These are phyloP conservation scores for Ginglymostoma cirratum DNA, from an alignment of 2,113 vertebrate species.

Conservation along the genomic window DNA sequence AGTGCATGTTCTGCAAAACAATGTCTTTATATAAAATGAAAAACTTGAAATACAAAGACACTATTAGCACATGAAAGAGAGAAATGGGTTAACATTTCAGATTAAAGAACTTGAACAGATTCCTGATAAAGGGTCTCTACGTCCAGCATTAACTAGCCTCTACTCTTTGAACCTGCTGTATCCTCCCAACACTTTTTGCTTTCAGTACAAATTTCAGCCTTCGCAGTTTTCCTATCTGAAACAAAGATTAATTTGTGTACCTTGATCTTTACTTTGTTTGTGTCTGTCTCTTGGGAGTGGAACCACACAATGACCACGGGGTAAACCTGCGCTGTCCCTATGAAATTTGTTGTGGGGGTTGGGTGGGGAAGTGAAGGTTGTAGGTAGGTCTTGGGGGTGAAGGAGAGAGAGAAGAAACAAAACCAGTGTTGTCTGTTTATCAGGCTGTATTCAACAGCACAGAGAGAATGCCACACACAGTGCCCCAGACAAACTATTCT, in stretches of 20 bases:
- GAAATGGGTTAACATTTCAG: neutral
- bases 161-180: neutral
- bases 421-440: slow-evolving; percentile 8
- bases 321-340: neutral
- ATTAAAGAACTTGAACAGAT: neutral
- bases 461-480: slow-evolving; percentile 47
- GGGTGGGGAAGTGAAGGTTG: neutral
- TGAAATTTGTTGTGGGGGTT: neutral
- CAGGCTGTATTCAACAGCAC: slow-evolving; percentile 19
- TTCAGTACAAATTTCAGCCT: neutral
- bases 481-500: slow-evolving; percentile 46
- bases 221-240: neutral
- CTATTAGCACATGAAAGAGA: neutral
- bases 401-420: neutral
- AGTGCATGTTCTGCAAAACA: neutral
- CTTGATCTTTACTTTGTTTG: neutral
- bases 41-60: neutral
- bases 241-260: neutral
- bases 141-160: neutral
- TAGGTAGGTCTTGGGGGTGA: neutral
- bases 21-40: neutral
- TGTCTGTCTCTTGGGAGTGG: neutral
- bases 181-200: neutral
- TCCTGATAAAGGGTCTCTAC: neutral
- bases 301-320: too few species aligned